Base-by-base conservation (phyloP, 2,113 vertebrate genomes). In the Ptyas mucosa region DNA sequence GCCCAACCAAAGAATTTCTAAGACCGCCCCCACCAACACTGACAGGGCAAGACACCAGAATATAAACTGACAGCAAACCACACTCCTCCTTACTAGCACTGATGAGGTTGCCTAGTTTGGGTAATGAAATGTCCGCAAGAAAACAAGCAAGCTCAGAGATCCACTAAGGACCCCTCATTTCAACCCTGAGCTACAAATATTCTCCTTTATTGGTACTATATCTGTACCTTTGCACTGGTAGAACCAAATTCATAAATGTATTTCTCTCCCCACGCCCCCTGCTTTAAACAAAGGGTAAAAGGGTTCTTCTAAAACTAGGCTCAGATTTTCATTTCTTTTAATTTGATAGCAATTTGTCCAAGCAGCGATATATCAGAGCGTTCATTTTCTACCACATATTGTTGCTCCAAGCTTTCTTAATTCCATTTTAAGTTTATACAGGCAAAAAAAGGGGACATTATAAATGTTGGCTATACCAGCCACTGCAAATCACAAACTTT, bases 401-500 rank as follows among this genome's bases (percentile, higher is more conserved):
- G 69, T 75, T 92, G 52, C 91, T 93, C 85, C 54, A 88, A 88
- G 26, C 91, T 52, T 0, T 94, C 95, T 95, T 95, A 96, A 94
- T 97, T 97, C 88, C 87, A 9, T 91, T 91, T 94, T 14, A 1
- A 0, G 85, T 93, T 92, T 95, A 24, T 94, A 91, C 93, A 94
- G 89, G 92, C 12, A 89, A 53, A 92, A 89, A 54, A 89, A 93
- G 52, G 85, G 89, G 93, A 64, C 94, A 96, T 94, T 93, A 89
- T 91, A 87, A 92, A 96, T 5, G 96, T 93, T 97, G 95, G 95
- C 53, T 96, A 97, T 94, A 96, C 96, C 97, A 98, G 97, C 96
- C 93, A 90, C 15, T 97, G 98, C 97, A 97, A 95, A 98, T 97
- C 97, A 91, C 96, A 96, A 97, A 95, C 97, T 97, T 98, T 95